Evolutionary conservation across 1,140 invertebrate species (phyloP), one percentile per base, ranked within the genome.

Genomic region (Metaphire vulgaris): DNA sequence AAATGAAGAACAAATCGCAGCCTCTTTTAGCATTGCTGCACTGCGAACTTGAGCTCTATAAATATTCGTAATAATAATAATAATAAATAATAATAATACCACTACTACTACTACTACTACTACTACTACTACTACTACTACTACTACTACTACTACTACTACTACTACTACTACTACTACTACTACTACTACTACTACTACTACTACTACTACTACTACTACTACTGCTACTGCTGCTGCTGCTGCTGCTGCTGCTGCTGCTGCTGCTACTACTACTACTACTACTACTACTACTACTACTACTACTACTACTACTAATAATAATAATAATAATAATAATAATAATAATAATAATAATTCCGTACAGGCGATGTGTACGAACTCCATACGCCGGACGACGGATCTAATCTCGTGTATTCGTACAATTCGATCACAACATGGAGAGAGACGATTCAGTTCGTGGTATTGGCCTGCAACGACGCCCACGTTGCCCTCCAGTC

Each of bases 61-160:
- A n/a, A n/a, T n/a, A n/a, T n/a, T n/a, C n/a, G n/a, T n/a, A n/a
- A n/a, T n/a, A n/a, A n/a, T n/a, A n/a, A n/a, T n/a, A n/a, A n/a
- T n/a, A n/a, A n/a, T n/a, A n/a, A n/a, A n/a, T n/a, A n/a, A n/a
- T n/a, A n/a, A n/a, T n/a, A n/a, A 56, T 56, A 56, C 41, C 21
- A 12, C 41, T 56, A 56, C 41, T 56, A 56, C 41, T 56, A 56
- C 41, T 56, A 56, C 41, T 56, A 56, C 41, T 56, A 56, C 41
- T 56, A 56, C 41, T 56, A 56, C 41, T 56, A 56, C 41, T 56
- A 56, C 41, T 56, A 56, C 41, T 56, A 56, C 41, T 56, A 56
- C 41, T 56, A 56, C 41, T 56, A 56, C 41, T 56, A 56, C 41
- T 56, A 56, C 41, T 56, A 56, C 41, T 56, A 56, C 41, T 56